Base-by-base conservation (phyloP, 2,797 vertebrate genomes). In the Psittacula derbiana region DNA sequence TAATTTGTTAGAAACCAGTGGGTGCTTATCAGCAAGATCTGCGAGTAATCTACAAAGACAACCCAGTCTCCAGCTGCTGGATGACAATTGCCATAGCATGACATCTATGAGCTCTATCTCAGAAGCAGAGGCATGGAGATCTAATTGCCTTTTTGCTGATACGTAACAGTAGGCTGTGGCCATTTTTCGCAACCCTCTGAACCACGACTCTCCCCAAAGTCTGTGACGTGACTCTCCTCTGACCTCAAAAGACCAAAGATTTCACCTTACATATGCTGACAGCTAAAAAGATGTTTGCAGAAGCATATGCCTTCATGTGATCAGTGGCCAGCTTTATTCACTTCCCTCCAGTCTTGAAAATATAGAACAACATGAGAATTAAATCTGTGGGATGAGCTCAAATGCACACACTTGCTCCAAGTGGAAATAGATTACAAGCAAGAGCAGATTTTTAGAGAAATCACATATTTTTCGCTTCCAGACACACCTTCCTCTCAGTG, bases 381-480 rank as follows among this genome's bases (percentile, higher is more conserved):
- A 71, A 55, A 83, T 57, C 14, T 67, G 13, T 18, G 20, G n/a
- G 82, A 84, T 27, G 3, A 85, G 16, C 16, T 50, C 33, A 81
- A 92, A 46, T 0, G 2, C 0, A 2, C 5, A 58, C 2, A 16
- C 19, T 44, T 91, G 40, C 15, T 62, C 25, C 19, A 38, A n/a
- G 50, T 81, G 16, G 17, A 90, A 82, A 85, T 16, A 36, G 1
- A 30, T 47, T 33, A 3, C 4, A 74, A 65, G 9, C 49, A 79
- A 75, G 62, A 86, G 31, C 21, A 80, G 15, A 65, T 81, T 94
- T 89, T 44, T 52, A 90, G 55, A 30, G 23, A 91, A 88, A 55
- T 47, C 7, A 50, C 2, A 0, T 18, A 16, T 31, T 73, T 80
- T 92, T 82, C 52, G 28, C 14, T 44, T 31, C 8, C 14, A 71